These are phyloP conservation scores for Ormyrus pomaceus DNA, from an alignment of 2,888 invertebrate species.

Conservation along the genomic window DNA sequence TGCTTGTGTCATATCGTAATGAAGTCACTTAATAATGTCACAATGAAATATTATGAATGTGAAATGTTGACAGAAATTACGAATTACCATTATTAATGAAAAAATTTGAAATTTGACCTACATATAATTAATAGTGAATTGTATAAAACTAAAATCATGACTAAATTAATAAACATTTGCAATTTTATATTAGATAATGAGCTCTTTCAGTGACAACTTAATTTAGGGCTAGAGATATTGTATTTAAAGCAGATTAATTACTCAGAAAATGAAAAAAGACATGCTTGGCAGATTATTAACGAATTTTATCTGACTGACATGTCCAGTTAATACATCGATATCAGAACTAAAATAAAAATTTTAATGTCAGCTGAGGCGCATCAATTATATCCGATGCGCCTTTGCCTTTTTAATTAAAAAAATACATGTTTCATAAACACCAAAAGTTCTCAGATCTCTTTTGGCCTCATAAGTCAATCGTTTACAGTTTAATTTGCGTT, in stretches of 20 bases:
- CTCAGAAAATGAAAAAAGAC: conserved; percentile 1
- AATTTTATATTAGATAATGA: no score
- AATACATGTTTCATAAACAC: conserved; percentile 43
- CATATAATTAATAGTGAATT: no score
- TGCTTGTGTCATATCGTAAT: not conserved
- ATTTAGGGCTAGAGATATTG: not conserved
- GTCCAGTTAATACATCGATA: conserved; percentile 6
- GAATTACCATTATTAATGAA: no score
- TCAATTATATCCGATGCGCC: not conserved
- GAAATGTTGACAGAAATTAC: no score
- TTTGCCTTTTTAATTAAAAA: not conserved
- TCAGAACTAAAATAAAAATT: conserved; percentile 26
- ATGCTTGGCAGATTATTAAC: conserved; percentile 40
- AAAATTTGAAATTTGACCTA: no score
- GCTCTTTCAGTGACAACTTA: not conserved
- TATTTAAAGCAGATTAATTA: conserved; percentile 41
- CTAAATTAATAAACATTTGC: no score
- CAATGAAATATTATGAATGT: no score
- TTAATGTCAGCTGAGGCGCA: conserved; percentile 19
- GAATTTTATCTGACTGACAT: conserved; percentile 37
- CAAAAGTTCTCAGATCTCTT: conserved; percentile 53
- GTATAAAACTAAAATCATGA: no score
- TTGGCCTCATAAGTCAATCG: conserved; percentile 24
- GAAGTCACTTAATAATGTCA: no score
- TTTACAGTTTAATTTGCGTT: not conserved